Percentiles rank a stretch among this genome's conserved stretches.
Evolutionary conservation across 2,797 vertebrate genomes (phyloP).

Genomic region (Etheostoma nigrum): DNA sequence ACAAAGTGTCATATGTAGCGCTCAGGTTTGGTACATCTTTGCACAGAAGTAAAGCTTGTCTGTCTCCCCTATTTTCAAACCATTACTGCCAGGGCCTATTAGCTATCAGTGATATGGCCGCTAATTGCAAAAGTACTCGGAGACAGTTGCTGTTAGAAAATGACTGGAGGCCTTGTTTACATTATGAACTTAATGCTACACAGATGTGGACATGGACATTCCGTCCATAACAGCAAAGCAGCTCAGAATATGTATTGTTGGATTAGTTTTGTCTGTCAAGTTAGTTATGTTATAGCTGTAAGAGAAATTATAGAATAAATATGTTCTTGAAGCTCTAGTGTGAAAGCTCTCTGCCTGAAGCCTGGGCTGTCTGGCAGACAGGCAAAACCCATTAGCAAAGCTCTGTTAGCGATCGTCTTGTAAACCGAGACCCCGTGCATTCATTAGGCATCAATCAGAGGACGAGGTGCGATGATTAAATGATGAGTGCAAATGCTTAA

Average conservation of each 20-base stretch:
- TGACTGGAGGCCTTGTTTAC: conserved; percentile 64
- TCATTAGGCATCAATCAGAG: conserved; percentile 90
- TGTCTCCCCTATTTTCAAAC: conserved; percentile 46
- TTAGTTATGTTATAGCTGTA: neutral
- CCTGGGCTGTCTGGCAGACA: conserved; percentile 60
- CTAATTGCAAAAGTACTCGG: conserved; percentile 90
- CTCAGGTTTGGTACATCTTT: neutral
- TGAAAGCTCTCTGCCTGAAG: conserved; percentile 38
- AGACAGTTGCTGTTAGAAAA: conserved; percentile 65
- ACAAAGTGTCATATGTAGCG: neutral
- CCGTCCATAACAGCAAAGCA: neutral
- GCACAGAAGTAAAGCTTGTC: neutral
- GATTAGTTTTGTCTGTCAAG: neutral
- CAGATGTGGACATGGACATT: neutral
- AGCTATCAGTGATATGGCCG: conserved; percentile 65
- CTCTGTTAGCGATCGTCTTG: conserved; percentile 91
- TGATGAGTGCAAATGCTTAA: conserved; percentile 85
- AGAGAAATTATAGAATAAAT: conserved; percentile 24
- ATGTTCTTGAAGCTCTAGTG: conserved; percentile 6
- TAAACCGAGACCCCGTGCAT: conserved; percentile 90
- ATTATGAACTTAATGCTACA: neutral
- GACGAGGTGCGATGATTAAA: conserved; percentile 89
- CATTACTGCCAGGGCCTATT: conserved; percentile 86
- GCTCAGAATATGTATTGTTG: conserved; percentile 1
- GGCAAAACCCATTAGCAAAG: conserved; percentile 90